phyloP scores from a whole-genome alignment of 2,888 invertebrate genomes.

The Chromoteleia sp. region DNA sequence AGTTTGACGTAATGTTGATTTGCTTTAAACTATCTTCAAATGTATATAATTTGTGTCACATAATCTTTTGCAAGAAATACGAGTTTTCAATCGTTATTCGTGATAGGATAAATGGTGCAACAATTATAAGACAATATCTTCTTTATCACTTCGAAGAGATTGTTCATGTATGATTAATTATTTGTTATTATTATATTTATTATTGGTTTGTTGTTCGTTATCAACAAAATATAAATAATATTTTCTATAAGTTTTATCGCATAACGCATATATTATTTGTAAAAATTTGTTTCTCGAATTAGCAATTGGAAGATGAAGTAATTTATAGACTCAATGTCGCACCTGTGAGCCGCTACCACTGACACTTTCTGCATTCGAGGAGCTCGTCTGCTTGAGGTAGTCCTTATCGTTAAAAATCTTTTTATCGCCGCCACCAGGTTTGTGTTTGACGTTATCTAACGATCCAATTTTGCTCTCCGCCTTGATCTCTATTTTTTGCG shows the following conservation, averaged over 20 bases:
- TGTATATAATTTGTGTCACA: constrained; percentile 15
- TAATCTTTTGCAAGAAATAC: constrained; percentile 7
- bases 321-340: constrained; percentile 66
- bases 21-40: constrained; percentile 14
- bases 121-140: constrained; percentile 1
- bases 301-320: not conserved
- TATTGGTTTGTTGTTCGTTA: too few relatives aligned
- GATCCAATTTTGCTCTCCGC: constrained; percentile 97
- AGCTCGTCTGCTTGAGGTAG: constrained; percentile 91
- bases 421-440: constrained; percentile 96
- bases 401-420: constrained; percentile 97
- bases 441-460: constrained; percentile 95
- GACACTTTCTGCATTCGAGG: constrained; percentile 78
- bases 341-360: constrained; percentile 83
- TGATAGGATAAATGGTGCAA: constrained; percentile 30
- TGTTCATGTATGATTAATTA: not conserved
- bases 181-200: too few relatives aligned
- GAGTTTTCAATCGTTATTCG: constrained; percentile 16
- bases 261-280: not conserved
- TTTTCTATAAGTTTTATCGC: too few relatives aligned
- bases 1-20: constrained; percentile 20
- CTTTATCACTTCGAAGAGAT: not conserved
- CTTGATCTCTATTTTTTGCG: constrained; percentile 95
- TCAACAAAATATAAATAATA: too few relatives aligned
- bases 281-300: not conserved